Base-by-base conservation (phyloP, 2,113 vertebrate species). In the Carassius gibelio region DNA sequence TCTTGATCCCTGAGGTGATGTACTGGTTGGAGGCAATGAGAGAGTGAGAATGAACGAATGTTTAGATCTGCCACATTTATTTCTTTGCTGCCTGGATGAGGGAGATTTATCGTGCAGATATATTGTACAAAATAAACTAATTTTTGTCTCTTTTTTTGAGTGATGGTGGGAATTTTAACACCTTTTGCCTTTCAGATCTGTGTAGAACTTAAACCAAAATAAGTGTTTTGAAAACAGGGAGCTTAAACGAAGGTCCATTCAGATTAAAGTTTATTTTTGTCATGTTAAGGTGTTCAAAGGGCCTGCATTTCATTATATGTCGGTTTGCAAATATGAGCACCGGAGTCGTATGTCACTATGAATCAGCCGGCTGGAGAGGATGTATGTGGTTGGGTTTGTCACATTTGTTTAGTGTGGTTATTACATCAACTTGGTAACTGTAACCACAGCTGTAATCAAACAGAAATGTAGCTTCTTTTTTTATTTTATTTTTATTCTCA, bases 161-260 rank as follows among this genome's bases (percentile, higher is more conserved):
- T 59, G 57, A 21, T 21, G 7, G 55, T 59, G 57, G 19, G 57
- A n/a, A n/a, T 59, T 59, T 59, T 2, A 21, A 61, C 57, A 61
- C 57, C 3, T 79, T 61, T 77, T 42, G 76, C 57, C 76, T 79
- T 62, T 79, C 14, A 34, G 48, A 76, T 34, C 21, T 5, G 55
- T 79, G 57, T 62, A 38, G 52, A 78, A 78, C 19, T 79, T 61
- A 79, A 79, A 42, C 76, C 55, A 62, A 62, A 78, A 23, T 8
- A 78, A 13, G 52, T 59, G 50, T 38, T 34, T 57, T 77, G 5
- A 77, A 57, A 17, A 57, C 13, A 55, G 26, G 30, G 48, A 3
- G 52, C 17, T 36, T n/a, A 79, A 42, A 61, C 2, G 1, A 38
- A 61, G 10, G 21, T 23, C n/a, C n/a, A 62, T 23, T 61, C 10